A percentile compares a stretch with the other conserved stretches of the same genome.
Conservation (phyloP, 2,797 vertebrate genomes). For the Oreochromis mossambicus region DNA sequence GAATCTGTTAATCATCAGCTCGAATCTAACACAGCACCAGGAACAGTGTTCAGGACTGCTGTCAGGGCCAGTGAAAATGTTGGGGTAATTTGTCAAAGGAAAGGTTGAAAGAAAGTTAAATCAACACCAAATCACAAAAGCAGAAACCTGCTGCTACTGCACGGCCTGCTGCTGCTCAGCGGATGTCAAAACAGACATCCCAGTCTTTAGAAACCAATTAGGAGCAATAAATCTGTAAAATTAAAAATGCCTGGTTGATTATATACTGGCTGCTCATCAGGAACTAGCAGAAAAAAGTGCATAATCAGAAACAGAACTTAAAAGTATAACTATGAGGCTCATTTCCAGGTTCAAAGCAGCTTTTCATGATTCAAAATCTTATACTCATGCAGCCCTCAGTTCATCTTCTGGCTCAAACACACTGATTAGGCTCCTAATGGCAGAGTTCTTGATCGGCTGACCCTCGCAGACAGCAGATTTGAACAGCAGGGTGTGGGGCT, state of each 20-base stretch:
- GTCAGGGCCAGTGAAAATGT: background rate
- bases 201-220: background rate
- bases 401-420: background rate
- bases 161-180: background rate
- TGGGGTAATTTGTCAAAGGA: background rate
- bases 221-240: background rate
- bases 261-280: background rate
- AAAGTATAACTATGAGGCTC: background rate
- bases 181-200: background rate
- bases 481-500: background rate
- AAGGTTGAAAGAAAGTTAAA: constrained; percentile 5
- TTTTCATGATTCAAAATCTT: background rate
- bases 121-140: constrained; percentile 1
- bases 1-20: constrained; percentile 50
- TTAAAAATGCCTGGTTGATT: background rate
- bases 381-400: background rate
- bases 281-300: background rate
- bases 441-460: background rate
- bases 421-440: background rate
- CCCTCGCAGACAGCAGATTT: background rate
- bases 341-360: background rate
- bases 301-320: background rate
- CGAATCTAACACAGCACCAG: background rate
- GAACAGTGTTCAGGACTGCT: background rate
- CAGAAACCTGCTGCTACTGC: background rate